A percentile compares a stretch with the other conserved stretches of the same genome.
phyloP scores from a whole-genome alignment of 1,140 invertebrate genomes.

The Conopomorpha cramerella region DNA sequence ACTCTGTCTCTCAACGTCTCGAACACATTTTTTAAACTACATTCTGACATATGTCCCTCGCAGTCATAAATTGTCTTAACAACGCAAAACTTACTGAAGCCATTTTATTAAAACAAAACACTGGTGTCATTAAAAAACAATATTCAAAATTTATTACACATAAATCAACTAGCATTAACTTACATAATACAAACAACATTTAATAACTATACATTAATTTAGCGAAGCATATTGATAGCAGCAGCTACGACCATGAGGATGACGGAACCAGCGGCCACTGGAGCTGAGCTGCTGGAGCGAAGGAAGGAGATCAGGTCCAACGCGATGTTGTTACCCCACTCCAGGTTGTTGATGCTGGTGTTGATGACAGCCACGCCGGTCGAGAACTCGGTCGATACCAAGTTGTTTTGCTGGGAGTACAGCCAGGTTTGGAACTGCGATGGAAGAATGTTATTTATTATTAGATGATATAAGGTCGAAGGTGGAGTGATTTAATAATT shows the following conservation, averaged over 20 bases:
- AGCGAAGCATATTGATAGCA: background rate
- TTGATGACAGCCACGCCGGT: conserved; percentile 15
- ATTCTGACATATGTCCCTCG: no score
- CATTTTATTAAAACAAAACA: no score
- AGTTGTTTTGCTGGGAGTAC: conserved; percentile 21
- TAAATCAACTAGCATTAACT: no score
- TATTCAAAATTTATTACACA: no score
- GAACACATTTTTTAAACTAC: no score
- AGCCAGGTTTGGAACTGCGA: conserved; percentile 42
- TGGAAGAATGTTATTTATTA: background rate
- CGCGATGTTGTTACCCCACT: conserved; percentile 26
- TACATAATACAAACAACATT: no score
- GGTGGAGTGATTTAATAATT: background rate
- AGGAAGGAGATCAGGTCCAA: conserved; percentile 16
- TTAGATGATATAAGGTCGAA: background rate
- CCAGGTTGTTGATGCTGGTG: conserved; percentile 21
- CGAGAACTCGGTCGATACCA: conserved; percentile 16
- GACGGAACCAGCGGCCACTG: conserved; percentile 17
- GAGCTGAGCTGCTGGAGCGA: conserved; percentile 13
- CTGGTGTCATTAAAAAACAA: no score
- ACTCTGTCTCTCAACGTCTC: no score
- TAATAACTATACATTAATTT: no score
- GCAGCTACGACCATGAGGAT: conserved; percentile 16
- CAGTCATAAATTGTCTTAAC: no score
- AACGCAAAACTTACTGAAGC: no score